Conservation (phyloP, 2,888 invertebrate species). For the Glyphotaelius pellucidus region DNA sequence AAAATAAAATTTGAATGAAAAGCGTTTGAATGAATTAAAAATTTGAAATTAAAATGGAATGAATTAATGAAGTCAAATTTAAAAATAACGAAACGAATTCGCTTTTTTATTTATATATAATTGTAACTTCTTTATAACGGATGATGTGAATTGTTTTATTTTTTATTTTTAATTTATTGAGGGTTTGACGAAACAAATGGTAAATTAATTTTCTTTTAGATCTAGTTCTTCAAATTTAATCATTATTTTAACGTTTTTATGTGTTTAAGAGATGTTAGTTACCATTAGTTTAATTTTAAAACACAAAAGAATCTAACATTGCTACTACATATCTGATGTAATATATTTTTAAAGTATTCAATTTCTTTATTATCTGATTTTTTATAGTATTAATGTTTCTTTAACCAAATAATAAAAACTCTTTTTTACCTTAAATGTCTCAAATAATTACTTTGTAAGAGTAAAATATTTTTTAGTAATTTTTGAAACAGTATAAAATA, state of each 20-base stretch:
- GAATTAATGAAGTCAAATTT: no score
- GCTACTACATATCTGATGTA: background rate
- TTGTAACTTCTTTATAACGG: background rate
- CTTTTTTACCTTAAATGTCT: background rate
- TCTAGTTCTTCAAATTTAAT: background rate
- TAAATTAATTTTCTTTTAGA: no score
- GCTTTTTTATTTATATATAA: background rate
- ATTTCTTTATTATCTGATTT: background rate
- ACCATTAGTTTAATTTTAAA: background rate
- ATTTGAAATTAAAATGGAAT: no score
- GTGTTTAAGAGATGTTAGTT: background rate
- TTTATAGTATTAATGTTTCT: background rate
- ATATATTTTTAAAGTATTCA: background rate
- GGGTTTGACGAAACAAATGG: background rate
- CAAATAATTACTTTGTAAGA: background rate
- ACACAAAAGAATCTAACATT: background rate
- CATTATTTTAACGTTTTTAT: background rate
- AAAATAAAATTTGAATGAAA: no score
- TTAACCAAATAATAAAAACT: background rate
- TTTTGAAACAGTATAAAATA: background rate
- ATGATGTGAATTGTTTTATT: background rate
- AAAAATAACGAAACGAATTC: no score
- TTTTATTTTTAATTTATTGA: background rate
- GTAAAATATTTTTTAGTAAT: background rate
- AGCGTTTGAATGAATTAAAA: no score